These are phyloP conservation scores for Paracanthobrama guichenoti DNA, from an alignment of 2,113 vertebrate species.

Conservation along the genomic window DNA sequence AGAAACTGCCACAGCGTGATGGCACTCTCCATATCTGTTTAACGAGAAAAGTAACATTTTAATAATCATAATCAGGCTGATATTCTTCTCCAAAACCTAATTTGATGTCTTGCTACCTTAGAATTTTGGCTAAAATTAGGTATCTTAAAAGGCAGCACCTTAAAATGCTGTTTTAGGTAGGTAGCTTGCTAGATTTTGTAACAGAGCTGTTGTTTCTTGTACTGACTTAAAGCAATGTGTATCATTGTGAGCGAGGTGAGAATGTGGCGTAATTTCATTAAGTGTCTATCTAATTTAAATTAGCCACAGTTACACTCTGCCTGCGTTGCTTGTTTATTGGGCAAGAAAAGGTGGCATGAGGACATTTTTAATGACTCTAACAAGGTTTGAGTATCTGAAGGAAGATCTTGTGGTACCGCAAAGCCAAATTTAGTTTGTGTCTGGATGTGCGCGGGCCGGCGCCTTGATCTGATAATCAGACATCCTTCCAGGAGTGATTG, in stretches of 20 bases:
- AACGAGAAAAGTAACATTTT: neutral
- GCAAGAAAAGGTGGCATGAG: neutral
- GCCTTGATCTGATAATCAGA: conserved; percentile 24
- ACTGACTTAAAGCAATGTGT: neutral
- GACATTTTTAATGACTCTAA: neutral
- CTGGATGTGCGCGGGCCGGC: neutral
- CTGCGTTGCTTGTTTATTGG: neutral
- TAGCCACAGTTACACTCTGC: neutral
- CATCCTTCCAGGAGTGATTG: neutral
- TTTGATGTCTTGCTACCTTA: no score
- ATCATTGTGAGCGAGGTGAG: neutral
- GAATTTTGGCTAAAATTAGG: no score
- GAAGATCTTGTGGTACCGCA: neutral
- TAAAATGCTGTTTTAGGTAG: no score
- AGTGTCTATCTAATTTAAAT: conserved; percentile 16
- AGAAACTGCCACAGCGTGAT: conserved; percentile 99
- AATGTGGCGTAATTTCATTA: neutral
- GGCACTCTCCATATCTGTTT: conserved; percentile 93
- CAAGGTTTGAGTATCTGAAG: conserved; percentile 16
- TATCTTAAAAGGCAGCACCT: no score
- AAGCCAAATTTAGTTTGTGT: neutral
- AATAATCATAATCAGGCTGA: neutral
- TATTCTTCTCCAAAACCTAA: neutral
- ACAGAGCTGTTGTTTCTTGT: neutral
- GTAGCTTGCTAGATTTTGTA: neutral